Conservation (phyloP, 2,113 vertebrate genomes). For the Petromus typicus region DNA sequence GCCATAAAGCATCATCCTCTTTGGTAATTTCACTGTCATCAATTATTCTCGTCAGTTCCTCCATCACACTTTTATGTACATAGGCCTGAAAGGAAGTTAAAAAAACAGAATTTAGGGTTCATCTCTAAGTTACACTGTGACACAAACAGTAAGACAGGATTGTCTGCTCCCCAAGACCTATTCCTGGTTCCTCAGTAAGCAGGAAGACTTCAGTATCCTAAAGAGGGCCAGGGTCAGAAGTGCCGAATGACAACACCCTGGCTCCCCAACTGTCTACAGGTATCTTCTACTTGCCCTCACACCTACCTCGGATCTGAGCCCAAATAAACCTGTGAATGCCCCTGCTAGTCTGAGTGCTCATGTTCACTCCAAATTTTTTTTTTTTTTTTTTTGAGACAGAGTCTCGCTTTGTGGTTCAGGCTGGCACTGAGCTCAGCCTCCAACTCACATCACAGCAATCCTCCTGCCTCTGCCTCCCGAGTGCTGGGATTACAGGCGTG, state of each 20-base stretch:
- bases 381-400: no score
- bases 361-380: background rate
- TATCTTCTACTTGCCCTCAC: background rate
- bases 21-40: conserved; percentile 99
- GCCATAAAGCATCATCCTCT: conserved; percentile 99
- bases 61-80: conserved; percentile 99
- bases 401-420: no score
- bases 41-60: conserved; percentile 98
- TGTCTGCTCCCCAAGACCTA: background rate
- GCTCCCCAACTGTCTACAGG: background rate
- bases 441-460: no score
- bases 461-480: no score
- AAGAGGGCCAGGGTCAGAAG: background rate
- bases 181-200: background rate
- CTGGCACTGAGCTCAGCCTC: no score
- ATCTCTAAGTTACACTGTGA: background rate
- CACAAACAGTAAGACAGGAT: background rate
- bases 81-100: conserved; percentile 90
- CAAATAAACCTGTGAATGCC: background rate
- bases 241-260: background rate
- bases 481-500: no score
- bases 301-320: background rate
- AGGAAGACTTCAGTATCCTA: background rate
- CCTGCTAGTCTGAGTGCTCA: background rate
- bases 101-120: conserved; percentile 11